Conservation (phyloP, 2,113 vertebrate species). For the Cisticola juncidis region DNA sequence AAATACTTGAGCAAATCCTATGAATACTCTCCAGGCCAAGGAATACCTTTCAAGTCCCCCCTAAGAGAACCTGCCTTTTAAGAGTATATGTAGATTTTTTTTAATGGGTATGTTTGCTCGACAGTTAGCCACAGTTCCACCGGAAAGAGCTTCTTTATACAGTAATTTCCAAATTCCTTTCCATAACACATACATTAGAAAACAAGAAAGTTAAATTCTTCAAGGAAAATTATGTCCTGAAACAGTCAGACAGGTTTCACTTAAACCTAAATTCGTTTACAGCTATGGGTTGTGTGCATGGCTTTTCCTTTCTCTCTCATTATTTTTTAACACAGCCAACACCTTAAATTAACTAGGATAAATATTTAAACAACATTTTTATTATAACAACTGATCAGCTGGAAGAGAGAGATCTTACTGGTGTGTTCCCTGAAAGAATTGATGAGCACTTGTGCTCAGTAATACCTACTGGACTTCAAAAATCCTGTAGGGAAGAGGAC, state of each 20-base stretch:
- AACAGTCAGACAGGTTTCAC: not conserved
- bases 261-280: not conserved
- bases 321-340: not conserved
- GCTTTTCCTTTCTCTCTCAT: not conserved
- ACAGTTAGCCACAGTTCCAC: not conserved
- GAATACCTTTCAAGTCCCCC: not conserved
- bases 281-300: rapidly evolving
- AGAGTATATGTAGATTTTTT: not conserved
- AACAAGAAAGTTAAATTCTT: not conserved
- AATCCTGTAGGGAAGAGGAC: not conserved
- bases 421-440: not conserved
- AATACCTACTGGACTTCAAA: not conserved
- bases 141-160: not conserved
- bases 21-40: not conserved
- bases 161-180: not conserved
- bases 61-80: not conserved
- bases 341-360: not conserved
- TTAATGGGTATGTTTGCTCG: rapidly evolving
- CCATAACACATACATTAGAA: not conserved
- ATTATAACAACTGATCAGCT: not conserved
- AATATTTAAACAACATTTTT: not conserved
- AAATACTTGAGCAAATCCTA: not conserved
- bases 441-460: not conserved
- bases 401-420: not conserved
- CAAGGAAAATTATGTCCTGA: not conserved